These are phyloP conservation scores for Thripadectes ignobilis DNA, from an alignment of 2,797 vertebrate species.

Conservation along the genomic window DNA sequence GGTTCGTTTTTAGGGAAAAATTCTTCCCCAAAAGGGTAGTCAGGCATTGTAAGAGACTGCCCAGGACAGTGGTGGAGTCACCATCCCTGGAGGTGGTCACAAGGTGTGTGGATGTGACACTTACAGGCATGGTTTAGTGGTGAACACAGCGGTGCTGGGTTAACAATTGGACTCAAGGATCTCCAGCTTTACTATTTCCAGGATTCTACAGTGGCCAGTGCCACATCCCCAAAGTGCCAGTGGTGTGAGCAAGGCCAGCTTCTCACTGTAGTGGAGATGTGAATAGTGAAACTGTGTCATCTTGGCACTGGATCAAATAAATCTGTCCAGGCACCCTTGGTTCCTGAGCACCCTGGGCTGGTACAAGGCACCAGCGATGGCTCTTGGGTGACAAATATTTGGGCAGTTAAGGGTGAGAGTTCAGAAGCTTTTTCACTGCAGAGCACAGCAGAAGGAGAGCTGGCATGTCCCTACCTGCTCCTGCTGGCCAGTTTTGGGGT, in stretches of 20 bases:
- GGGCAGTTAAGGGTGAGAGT: not conserved
- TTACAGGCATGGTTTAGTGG: not conserved
- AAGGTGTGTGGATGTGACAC: not conserved
- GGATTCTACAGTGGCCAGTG: not conserved
- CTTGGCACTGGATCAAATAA: not conserved
- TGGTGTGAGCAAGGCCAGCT: fast-evolving
- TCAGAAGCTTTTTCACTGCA: not conserved
- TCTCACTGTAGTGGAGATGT: fast-evolving
- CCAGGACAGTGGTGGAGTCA: not conserved
- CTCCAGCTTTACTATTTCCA: not conserved
- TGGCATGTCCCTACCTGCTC: not conserved
- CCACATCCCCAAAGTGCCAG: fast-evolving
- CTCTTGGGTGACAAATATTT: not conserved
- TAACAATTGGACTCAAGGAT: not conserved
- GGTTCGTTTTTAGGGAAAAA: not conserved
- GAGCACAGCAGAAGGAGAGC: not conserved
- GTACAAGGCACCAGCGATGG: fast-evolving
- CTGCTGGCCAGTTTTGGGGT: not conserved
- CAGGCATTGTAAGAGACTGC: not conserved
- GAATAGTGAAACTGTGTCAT: not conserved
- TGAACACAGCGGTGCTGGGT: not conserved
- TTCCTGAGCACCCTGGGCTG: not conserved
- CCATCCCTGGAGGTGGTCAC: not conserved
- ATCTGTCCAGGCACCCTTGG: not conserved
- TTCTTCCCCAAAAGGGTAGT: not conserved